phyloP scores from a whole-genome alignment of 2,797 vertebrate genomes.

The Lagodon rhomboides region DNA sequence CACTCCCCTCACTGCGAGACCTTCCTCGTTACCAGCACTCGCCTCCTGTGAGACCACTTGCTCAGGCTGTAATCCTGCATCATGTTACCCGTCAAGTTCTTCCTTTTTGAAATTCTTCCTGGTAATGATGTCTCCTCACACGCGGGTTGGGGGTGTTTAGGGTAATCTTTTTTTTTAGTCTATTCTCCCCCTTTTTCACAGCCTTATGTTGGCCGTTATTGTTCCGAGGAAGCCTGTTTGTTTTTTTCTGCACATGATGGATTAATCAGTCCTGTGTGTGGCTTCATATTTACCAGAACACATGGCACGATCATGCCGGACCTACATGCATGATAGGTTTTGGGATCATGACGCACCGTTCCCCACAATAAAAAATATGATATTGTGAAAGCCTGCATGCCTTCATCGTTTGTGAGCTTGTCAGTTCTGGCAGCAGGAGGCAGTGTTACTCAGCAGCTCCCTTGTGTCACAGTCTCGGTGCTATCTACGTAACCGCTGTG shows the following conservation, averaged over 20 bases:
- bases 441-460: slow-evolving; percentile 81
- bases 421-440: slow-evolving; percentile 73
- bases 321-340: slow-evolving; percentile 24
- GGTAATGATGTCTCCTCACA: too few species aligned
- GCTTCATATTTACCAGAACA: slow-evolving; percentile 27
- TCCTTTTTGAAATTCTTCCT: too few species aligned
- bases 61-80: too few species aligned
- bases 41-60: too few species aligned
- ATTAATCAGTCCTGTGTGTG: background rate
- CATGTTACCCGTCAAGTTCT: too few species aligned
- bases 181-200: too few species aligned
- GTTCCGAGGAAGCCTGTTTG: background rate
- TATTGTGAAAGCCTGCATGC: slow-evolving; percentile 70
- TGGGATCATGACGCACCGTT: slow-evolving; percentile 53
- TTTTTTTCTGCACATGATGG: background rate
- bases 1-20: too few species aligned
- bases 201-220: too few species aligned
- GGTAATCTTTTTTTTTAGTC: too few species aligned
- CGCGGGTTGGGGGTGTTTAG: too few species aligned
- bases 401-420: slow-evolving; percentile 71
- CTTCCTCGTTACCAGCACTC: too few species aligned
- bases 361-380: slow-evolving; percentile 29
- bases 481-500: slow-evolving; percentile 52
- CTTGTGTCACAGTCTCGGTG: slow-evolving; percentile 69
- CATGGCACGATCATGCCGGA: slow-evolving; percentile 13